Percentiles rank a stretch among this genome's conserved stretches.
Evolutionary conservation across 2,888 invertebrate species (phyloP).

Genomic region (Pristionchus mayeri): DNA sequence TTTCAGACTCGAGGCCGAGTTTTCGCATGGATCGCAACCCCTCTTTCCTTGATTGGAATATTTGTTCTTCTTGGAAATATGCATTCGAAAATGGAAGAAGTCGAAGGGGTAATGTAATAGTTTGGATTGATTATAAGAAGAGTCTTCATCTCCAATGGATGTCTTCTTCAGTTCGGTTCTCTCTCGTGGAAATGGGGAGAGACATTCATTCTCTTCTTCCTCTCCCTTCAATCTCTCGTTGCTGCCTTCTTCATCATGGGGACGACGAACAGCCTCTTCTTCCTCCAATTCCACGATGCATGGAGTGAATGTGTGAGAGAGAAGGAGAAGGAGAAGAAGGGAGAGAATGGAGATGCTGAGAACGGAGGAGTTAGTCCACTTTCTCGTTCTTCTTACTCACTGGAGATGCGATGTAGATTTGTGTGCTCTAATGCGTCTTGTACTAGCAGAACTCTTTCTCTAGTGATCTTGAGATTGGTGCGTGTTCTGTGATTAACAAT

Average conservation of each 20-base stretch:
- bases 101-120: background rate
- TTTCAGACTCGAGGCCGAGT: background rate
- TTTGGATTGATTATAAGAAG: background rate
- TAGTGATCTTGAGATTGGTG: background rate
- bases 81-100: background rate
- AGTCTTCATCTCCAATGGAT: too few species aligned
- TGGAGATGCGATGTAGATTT: background rate
- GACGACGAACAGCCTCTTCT: constrained; percentile 11
- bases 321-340: too few species aligned
- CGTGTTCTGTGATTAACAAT: background rate
- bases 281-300: constrained; percentile 32
- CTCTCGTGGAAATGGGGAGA: constrained; percentile 35
- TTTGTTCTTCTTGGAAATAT: background rate
- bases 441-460: background rate
- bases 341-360: constrained; percentile 36
- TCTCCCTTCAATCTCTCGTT: background rate
- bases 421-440: background rate
- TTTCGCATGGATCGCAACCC: background rate
- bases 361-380: constrained; percentile 10
- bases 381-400: too few species aligned
- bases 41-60: background rate
- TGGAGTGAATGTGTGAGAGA: constrained; percentile 21
- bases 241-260: background rate
- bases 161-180: background rate
- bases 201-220: background rate